Evolutionary conservation across 2,797 vertebrate species (phyloP).

Genomic region (Lateolabrax maculatus): DNA sequence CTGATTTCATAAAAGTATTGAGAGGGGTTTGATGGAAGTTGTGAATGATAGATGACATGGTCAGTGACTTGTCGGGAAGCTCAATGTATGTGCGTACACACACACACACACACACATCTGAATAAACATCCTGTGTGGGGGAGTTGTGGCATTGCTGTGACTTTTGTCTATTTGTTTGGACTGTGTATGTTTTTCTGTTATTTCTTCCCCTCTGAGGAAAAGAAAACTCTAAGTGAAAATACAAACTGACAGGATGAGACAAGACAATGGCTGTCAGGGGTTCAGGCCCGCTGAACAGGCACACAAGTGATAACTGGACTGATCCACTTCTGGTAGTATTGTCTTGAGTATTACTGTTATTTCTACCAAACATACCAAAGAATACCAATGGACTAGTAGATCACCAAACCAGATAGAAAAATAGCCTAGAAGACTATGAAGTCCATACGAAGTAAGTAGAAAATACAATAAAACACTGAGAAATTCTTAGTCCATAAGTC

Average conservation of each 20-base stretch:
- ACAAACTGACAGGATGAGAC: constrained; percentile 62
- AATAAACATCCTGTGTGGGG: constrained; percentile 81
- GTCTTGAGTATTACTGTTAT: constrained; percentile 20
- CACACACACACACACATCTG: constrained; percentile 52
- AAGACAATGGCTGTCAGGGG: constrained; percentile 47
- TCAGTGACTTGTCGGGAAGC: constrained; percentile 25
- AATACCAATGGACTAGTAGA: background rate
- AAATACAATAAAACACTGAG: background rate
- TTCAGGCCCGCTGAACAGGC: background rate
- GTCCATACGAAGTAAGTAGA: background rate
- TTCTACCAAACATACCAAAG: constrained; percentile 1
- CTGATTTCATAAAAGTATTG: background rate
- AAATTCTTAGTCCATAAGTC: background rate
- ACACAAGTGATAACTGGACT: constrained; percentile 16
- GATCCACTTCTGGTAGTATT: constrained; percentile 21
- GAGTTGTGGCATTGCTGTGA: constrained; percentile 48
- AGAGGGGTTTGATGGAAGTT: background rate
- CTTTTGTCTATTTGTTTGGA: constrained; percentile 70
- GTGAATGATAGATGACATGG: constrained; percentile 32
- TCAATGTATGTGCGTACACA: background rate
- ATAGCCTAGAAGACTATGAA: background rate
- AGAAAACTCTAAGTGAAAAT: constrained; percentile 26
- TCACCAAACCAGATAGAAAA: background rate
- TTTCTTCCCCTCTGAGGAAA: constrained; percentile 50
- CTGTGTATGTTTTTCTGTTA: constrained; percentile 69